Evolutionary conservation across 2,888 invertebrate species (phyloP), one percentile per base, ranked within the genome.

Genomic region (Trachelus troglodyta): DNA sequence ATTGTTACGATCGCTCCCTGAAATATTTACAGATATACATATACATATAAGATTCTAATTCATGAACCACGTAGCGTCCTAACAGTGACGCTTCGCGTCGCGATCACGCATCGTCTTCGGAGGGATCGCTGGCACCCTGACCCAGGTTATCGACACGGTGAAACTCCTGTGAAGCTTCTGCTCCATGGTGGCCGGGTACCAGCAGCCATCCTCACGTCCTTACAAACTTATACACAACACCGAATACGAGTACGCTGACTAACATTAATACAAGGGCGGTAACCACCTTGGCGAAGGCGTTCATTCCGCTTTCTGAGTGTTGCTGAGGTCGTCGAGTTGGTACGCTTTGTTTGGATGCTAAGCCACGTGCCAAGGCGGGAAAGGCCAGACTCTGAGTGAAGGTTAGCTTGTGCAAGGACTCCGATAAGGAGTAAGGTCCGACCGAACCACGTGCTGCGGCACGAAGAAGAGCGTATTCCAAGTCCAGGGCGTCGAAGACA

Each of bases 181-280:
- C 79, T 56, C 84, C 79, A 69, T 86, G 84, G 68, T 87, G 84
- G 69, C 88, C 89, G 80, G 95, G 95, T 92, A 94, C 94, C 94
- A 95, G 93, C 92, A 95, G 94, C 92, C 95, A 94, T 81, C 95
- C 95, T 95, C 95, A 95, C 94, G 95, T 95, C 90, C 94, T 93
- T 88, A 95, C 95, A 89, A 95, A 95, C 89, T 95, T 95, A 88
- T 95, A 95, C 78, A 95, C 95, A 34, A 95, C 95, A 75, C 95
- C 94, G 90, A 95, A 95, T 84, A 95, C 95, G 88, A 95, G 92
- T 81, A 95, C 94, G 86, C 95, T 95, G 80, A 95, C 94, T 74
- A 95, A 92, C 84, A 95, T 94, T 80, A 95, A 89, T 34, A 95
- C 94, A 34, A 95, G 91, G 11, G 95, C 95, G 4, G 95, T 95